These are phyloP conservation scores for Brevipalpus yothersi DNA, from an alignment of 1,140 invertebrate species.

Conservation along the genomic window DNA sequence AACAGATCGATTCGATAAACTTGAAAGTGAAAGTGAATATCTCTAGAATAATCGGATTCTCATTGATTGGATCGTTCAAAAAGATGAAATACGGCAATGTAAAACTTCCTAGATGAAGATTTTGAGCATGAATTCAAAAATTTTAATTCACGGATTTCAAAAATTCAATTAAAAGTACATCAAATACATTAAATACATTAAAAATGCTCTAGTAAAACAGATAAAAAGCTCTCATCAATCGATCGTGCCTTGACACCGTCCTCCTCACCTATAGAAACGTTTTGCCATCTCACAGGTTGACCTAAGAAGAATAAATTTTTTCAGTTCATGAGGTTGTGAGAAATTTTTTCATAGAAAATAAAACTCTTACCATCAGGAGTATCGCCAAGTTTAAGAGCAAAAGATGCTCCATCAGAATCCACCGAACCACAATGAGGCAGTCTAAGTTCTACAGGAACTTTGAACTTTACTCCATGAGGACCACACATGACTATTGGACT, in stretches of 20 bases:
- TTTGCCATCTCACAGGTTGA: constrained; percentile 46
- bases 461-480: constrained; percentile 65
- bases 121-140: too few species aligned
- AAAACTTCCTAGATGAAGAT: too few species aligned
- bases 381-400: constrained; percentile 46
- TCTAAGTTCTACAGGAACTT: constrained; percentile 52
- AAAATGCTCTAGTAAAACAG: constrained; percentile 70
- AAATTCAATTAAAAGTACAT: too few species aligned
- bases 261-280: constrained; percentile 20
- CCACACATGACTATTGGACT: constrained; percentile 86
- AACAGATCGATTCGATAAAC: too few species aligned
- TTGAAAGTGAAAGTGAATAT: too few species aligned
- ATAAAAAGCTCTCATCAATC: constrained; percentile 42
- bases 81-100: too few species aligned
- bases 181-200: constrained; percentile 24
- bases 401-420: constrained; percentile 27
- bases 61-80: too few species aligned
- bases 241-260: constrained; percentile 19
- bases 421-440: constrained; percentile 27
- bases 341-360: not conserved
- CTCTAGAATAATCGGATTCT: too few species aligned
- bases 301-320: constrained; percentile 19
- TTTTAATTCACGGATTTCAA: too few species aligned
- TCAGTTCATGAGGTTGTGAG: not conserved
- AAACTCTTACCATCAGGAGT: constrained; percentile 21